A percentile compares a stretch with the other conserved stretches of the same genome.
These are phyloP conservation scores for Macrophya alboannulata DNA, from an alignment of 2,888 invertebrate species.

Conservation along the genomic window DNA sequence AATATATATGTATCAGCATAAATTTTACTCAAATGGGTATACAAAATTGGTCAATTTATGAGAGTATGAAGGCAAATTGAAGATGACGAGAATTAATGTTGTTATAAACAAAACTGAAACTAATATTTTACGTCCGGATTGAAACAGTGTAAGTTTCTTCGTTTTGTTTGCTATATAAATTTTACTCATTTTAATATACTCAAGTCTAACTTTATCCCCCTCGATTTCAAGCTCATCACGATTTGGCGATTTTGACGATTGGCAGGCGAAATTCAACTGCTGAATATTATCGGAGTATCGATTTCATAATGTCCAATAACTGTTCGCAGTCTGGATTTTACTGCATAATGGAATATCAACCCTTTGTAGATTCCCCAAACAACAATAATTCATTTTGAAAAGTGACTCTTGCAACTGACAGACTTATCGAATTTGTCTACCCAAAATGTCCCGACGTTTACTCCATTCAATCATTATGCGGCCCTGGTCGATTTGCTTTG, in stretches of 20 bases:
- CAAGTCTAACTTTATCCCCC: background rate
- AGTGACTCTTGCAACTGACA: conserved; percentile 36
- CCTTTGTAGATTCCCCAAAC: conserved; percentile 11
- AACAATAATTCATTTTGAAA: conserved; percentile 20
- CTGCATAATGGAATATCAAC: conserved; percentile 11
- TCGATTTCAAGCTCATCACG: background rate
- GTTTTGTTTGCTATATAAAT: background rate
- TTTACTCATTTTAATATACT: background rate
- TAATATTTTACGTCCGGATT: background rate
- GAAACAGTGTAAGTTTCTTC: background rate
- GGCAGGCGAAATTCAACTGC: background rate
- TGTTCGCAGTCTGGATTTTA: conserved; percentile 13
- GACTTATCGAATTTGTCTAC: conserved; percentile 16
- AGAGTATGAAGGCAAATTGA: conserved; percentile 22
- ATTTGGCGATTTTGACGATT: background rate
- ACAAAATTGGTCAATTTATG: background rate
- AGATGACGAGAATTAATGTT: background rate
- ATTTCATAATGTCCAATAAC: background rate
- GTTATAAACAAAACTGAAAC: background rate
- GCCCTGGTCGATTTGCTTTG: background rate
- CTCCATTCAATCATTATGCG: background rate
- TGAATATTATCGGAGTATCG: background rate
- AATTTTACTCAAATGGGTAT: background rate
- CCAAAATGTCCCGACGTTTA: background rate
- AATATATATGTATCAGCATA: conserved; percentile 7